Base-by-base conservation (phyloP, 2,888 invertebrate species). In the Athalia cordata region DNA sequence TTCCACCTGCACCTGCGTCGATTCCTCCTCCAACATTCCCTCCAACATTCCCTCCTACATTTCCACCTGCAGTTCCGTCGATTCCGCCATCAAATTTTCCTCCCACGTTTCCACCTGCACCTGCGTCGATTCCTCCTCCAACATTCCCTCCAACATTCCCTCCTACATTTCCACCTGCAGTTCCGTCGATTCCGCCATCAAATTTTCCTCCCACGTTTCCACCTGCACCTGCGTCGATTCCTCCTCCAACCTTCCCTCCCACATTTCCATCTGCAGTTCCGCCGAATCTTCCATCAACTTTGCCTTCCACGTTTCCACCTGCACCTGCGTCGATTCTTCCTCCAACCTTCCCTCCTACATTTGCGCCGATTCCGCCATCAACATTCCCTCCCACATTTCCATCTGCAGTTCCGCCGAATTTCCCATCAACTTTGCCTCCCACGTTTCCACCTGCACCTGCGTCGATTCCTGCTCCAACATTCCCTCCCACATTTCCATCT, bases 61-160 rank as follows among this genome's bases (percentile, higher is more conserved):
- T 68, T 45, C 77, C 77, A 29, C 86, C 85, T 29, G 65, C 79
- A n/a, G 62, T 61, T 29, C 78, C 76, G 57, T 80, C 77, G n/a
- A 67, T 61, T 47, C 45, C 64, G 66, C 91, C 91, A 8, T 62
- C 84, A 81, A 80, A 83, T 79, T 66, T 79, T 70, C 59, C 79
- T 15, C 74, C 79, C 3, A 79, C 65, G 7, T 79, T 77, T 78
- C 91, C 90, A 1, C 81, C 81, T 29, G 29, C 29, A 79, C 91
- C 91, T 70, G 90, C 90, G 45, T 84, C 81, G 29, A 81, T 81
- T 49, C 87, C 88, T 78, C 90, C 90, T 43, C 90, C 89, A 66
- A 55, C 62, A 43, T 62, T 52, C 76, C 90, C 90, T 43, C 90
- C 89, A 66, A 55, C 62, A 43, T 62, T 52, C 76, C 66, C 77